phyloP scores from a whole-genome alignment of 2,113 vertebrate genomes.

The Phyllopteryx taeniolatus region DNA sequence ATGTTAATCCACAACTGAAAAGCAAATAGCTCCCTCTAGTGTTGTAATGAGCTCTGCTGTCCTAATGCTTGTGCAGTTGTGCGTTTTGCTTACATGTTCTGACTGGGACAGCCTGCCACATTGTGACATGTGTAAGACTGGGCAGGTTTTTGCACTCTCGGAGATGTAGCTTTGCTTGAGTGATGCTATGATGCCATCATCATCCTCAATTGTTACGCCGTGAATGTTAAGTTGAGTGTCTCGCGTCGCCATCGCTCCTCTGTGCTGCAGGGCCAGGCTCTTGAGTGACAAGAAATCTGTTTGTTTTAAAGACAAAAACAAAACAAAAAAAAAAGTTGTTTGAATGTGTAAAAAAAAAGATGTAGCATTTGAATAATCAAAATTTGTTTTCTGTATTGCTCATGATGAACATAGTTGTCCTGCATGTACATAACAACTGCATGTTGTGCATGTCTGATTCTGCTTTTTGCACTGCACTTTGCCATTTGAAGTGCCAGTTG shows the following conservation, averaged over 20 bases:
- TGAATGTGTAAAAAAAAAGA: slow-evolving; percentile 28
- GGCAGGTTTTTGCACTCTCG: slow-evolving; percentile 55
- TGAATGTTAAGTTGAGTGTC: slow-evolving; percentile 52
- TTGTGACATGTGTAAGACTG: slow-evolving; percentile 22
- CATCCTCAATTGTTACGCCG: slow-evolving; percentile 44
- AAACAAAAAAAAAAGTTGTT: slow-evolving; percentile 4
- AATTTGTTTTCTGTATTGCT: slow-evolving; percentile 47
- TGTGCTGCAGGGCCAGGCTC: slow-evolving; percentile 59
- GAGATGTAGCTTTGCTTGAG: slow-evolving; percentile 75
- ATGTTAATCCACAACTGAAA: slow-evolving; percentile 27
- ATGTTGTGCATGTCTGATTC: slow-evolving; percentile 72
- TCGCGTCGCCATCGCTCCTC: slow-evolving; percentile 19
- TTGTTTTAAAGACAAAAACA: slow-evolving; percentile 21
- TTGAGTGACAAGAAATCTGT: slow-evolving; percentile 49
- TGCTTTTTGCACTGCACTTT: slow-evolving; percentile 36
- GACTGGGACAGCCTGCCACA: slow-evolving; percentile 30
- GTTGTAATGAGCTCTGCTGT: slow-evolving; percentile 36
- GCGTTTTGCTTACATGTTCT: slow-evolving; percentile 26
- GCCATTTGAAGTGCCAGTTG: slow-evolving; percentile 34
- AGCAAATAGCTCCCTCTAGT: slow-evolving; percentile 57
- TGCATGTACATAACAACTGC: slow-evolving; percentile 70
- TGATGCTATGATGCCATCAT: slow-evolving; percentile 53
- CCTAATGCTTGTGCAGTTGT: slow-evolving; percentile 49
- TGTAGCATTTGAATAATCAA: slow-evolving; percentile 74
- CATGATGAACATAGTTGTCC: slow-evolving; percentile 57